Evolutionary conservation across 2,797 vertebrate species (phyloP), one percentile per base, ranked within the genome.

Genomic region (Botia almorhae): DNA sequence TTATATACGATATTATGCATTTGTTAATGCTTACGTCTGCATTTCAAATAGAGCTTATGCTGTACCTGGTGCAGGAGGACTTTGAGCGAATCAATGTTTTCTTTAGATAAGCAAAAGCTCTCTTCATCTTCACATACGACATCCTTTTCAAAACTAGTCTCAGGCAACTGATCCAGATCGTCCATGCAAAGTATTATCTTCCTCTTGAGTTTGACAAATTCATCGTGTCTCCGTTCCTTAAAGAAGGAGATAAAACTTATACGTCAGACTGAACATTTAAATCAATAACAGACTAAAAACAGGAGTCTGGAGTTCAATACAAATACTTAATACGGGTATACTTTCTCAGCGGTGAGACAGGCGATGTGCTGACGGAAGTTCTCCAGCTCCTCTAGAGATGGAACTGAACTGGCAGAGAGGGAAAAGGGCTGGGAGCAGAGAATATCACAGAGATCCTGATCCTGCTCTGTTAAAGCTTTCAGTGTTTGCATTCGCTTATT

Each of bases 111-210:
- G 65, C 96, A 97, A 76, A 99, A 98, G 0, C 92, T 88, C 0
- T 96, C 96, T 76, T 96, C 95, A 0, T 96, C 95, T 80, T 97
- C 96, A 2, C 93, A 96, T n/a, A 96, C 91, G 0, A 97, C 93
- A 0, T 98, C 97, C 76, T 89, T 93, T 89, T 99, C 97, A 0
- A 99, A 98, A 89, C 95, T 97, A 0, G 93, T 96, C 81, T 97
- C 95, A 0, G 97, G 97, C 29, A 91, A 74, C n/a, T 94, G 95
- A 16, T 98, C 96, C 87, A 99, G 85, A 65, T 97, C 94, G 1
- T 93, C 95, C 97, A 98, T 97, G 69, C 93, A 89, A 11, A 94
- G 64, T 55, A 97, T 89, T 56, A 99, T 97, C 81, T 95, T 91
- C 78, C 80, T 93, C 87, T 96, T 98, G 4, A 92, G 85, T 69